phyloP scores from a whole-genome alignment of 2,797 vertebrate genomes.

The Bovichtus variegatus region DNA sequence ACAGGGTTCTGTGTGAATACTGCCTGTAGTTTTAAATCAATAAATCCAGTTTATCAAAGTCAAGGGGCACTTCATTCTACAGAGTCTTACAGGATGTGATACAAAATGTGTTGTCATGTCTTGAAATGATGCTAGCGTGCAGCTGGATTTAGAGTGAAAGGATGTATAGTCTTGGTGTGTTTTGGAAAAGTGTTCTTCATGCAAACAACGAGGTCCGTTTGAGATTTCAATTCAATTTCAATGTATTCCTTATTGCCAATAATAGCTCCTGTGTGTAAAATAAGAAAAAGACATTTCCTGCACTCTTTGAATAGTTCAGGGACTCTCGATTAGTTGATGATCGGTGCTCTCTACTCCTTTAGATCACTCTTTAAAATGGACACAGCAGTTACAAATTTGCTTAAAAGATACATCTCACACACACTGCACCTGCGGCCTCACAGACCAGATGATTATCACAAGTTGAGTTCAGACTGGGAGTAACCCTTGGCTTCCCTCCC shows the following conservation, averaged over 20 bases:
- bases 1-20: background rate
- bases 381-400: background rate
- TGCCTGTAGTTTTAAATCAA: background rate
- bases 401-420: conserved; percentile 1
- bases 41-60: background rate
- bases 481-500: conserved; percentile 33
- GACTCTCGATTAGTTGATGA: background rate
- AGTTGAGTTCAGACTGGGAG: conserved; percentile 21
- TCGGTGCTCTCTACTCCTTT: background rate
- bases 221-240: background rate
- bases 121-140: background rate
- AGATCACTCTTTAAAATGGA: background rate
- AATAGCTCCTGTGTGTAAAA: background rate
- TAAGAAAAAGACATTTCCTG: background rate
- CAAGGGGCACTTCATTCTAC: background rate
- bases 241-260: background rate
- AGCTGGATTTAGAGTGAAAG: background rate
- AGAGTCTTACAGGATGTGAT: background rate
- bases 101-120: background rate
- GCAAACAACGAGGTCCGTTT: background rate
- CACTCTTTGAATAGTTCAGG: background rate
- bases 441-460: conserved; percentile 11
- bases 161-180: background rate
- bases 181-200: background rate
- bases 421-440: conserved; percentile 25